Evolutionary conservation across 2,888 invertebrate species (phyloP).

Genomic region (Melanotus villosus): DNA sequence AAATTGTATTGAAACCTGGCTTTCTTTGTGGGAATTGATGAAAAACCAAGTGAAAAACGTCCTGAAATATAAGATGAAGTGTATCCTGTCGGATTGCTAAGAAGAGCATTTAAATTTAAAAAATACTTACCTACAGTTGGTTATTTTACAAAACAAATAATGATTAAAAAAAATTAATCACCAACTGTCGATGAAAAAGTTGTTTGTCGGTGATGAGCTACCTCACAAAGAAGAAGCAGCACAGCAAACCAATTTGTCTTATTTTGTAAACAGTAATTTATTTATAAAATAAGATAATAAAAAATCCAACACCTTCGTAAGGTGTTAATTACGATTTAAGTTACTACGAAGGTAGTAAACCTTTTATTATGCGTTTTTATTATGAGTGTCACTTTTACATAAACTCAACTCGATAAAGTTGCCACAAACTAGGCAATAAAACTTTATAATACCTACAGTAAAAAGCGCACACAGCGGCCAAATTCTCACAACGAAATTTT

Average conservation of each 20-base stretch:
- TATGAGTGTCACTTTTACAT: slow-evolving; percentile 9
- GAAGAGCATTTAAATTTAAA: too few species aligned
- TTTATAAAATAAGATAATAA: slow-evolving; percentile 10
- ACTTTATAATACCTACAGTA: slow-evolving; percentile 19
- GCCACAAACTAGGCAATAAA: slow-evolving; percentile 15
- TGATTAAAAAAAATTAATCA: too few species aligned
- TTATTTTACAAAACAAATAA: too few species aligned
- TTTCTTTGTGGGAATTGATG: too few species aligned
- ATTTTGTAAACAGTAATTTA: slow-evolving; percentile 1
- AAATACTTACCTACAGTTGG: too few species aligned
- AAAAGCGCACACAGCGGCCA: slow-evolving; percentile 4
- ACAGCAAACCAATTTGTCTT: background rate
- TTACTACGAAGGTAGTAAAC: slow-evolving; percentile 9
- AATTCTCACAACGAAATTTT: slow-evolving; percentile 18
- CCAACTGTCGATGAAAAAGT: too few species aligned
- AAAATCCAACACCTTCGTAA: background rate
- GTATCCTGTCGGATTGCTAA: too few species aligned
- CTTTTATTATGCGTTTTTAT: too few species aligned
- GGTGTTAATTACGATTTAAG: slow-evolving; percentile 5
- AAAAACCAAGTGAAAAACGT: too few species aligned
- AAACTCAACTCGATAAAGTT: slow-evolving; percentile 1
- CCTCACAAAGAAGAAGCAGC: background rate
- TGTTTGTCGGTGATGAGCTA: background rate
- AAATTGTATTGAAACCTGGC: too few species aligned
- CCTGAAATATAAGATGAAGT: too few species aligned